Base-by-base conservation (phyloP, 2,888 invertebrate species). In the Troides helena region DNA sequence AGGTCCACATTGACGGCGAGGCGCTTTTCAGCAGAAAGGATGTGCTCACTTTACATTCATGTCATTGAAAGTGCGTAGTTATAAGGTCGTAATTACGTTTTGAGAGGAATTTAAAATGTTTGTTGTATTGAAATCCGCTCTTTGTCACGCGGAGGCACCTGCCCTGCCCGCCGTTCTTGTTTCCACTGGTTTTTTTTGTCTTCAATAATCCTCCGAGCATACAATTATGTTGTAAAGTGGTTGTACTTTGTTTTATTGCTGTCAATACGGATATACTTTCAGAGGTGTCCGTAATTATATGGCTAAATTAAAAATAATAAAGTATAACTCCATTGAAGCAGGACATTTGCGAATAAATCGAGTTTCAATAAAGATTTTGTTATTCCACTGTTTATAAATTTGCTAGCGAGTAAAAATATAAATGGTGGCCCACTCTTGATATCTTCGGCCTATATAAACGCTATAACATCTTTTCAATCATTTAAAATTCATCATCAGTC, bases 71-170 rank as follows among this genome's bases (percentile, higher is more conserved):
- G 80, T 82, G 81, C 81, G 85, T 82, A 83, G 85, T 84, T 86
- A 85, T 85, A 87, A 88, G 86, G 87, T 83, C 85, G 81, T 82
- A 83, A 85, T 78, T 85, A 81, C 77, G 80, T 82, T 85, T 87
- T 83, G 85, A 83, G 80, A 79, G 76, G 85, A 86, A 88, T 89
- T 81, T 80, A 80, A 84, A 79, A 77, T 74, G 72, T 74, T 75
- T 75, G 76, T 72, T 79, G 81, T 74, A 79, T 76, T 77, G 76
- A 69, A 64, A 65, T 69, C 39, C 53, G 53, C 53, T 50, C 66
- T 65, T 69, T 69, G 65, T 69, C 68, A 21, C 57, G 36, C 43
- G 25, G 21, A 25, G 65, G 30, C 69, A 69, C 61, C 69, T 69
- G 69, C 69, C 61, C 69, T 69, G 69, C 69, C 56, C 61, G 56